Evolutionary conservation across 2,797 vertebrate genomes (phyloP), one percentile per base, ranked within the genome.

Genomic region (Uromys caudimaculatus): DNA sequence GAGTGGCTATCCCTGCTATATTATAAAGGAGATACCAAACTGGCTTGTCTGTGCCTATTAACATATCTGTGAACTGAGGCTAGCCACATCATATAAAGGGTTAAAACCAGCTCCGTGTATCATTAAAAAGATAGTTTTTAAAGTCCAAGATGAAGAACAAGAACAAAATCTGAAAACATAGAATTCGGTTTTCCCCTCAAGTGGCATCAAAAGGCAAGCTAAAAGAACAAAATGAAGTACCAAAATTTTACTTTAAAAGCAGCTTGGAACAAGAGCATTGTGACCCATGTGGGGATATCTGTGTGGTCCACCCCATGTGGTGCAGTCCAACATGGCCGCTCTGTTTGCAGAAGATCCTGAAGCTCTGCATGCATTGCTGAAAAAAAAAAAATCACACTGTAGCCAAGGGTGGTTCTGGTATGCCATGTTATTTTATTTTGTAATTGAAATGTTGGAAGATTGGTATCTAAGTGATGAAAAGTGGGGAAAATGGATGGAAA

Each of bases 1-100:
- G 58, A 94, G 27, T 64, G 90, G 87, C 71, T 94, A 64, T 87
- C 92, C 64, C 92, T 92, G 81, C 76, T 87, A 0, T 96, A 96
- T 97, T 41, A 91, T 71, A 82, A 85, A 97, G 88, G 77, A 92
- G 78, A 27, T 91, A 86, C 56, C 67, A 38, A 29, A 38, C n/a
- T 92, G 86, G 19, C 8, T 83, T 89, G 52, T 81, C 89, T 94
- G 6, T 85, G 79, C 50, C 78, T 88, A 67, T 86, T 84, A 92
- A 71, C 81, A 44, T 16, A 95, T 56, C 44, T 84, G 27, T 93
- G 82, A 89, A 94, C 19, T n/a, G 14, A 50, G 62, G 10, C 54
- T 89, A 81, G 67, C n/a, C 76, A 58, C 67, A 44, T 54, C 69
- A 41, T 38, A 69, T 52, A 91, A 95, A 91, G 38, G 7, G n/a